Percentiles rank a stretch among this genome's conserved stretches.
These are phyloP conservation scores for Lerista edwardsae DNA, from an alignment of 2,797 vertebrate genomes.

Conservation along the genomic window DNA sequence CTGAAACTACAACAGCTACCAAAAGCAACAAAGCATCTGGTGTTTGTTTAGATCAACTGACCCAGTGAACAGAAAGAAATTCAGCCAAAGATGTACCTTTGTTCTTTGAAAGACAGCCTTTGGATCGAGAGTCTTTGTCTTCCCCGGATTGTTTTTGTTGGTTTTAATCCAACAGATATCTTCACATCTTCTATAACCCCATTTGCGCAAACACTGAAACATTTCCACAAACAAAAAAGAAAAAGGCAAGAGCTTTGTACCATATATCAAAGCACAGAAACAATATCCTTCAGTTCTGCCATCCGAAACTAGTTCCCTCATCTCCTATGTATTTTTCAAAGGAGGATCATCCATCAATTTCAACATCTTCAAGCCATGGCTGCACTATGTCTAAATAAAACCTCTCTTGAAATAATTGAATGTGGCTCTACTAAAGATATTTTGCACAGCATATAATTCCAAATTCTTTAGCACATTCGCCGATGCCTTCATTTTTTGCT, in stretches of 20 bases:
- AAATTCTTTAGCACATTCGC: not conserved
- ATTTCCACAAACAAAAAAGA: not conserved
- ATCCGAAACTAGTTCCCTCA: not conserved
- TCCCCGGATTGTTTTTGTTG: slow-evolving; percentile 98
- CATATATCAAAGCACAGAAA: not conserved
- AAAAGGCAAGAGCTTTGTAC: slow-evolving; percentile 3
- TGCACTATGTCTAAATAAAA: not conserved
- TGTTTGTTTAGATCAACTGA: not conserved
- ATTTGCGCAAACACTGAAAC: slow-evolving; percentile 92
- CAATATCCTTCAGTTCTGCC: not conserved
- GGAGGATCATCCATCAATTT: not conserved
- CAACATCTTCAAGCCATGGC: not conserved
- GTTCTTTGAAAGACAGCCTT: slow-evolving; percentile 98
- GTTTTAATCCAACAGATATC: slow-evolving; percentile 99
- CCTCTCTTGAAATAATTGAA: not conserved
- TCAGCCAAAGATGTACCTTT: slow-evolving; percentile 81
- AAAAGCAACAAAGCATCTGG: accelerated
- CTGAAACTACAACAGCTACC: not conserved
- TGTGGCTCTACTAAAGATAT: not conserved
- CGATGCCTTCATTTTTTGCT: not conserved
- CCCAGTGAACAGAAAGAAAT: not conserved
- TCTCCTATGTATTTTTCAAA: not conserved
- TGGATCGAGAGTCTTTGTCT: slow-evolving; percentile 95
- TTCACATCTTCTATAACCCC: slow-evolving; percentile 97
- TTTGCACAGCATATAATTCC: not conserved